Evolutionary conservation across 2,797 vertebrate genomes (phyloP).

Genomic region (Eupleurogrammus muticus): DNA sequence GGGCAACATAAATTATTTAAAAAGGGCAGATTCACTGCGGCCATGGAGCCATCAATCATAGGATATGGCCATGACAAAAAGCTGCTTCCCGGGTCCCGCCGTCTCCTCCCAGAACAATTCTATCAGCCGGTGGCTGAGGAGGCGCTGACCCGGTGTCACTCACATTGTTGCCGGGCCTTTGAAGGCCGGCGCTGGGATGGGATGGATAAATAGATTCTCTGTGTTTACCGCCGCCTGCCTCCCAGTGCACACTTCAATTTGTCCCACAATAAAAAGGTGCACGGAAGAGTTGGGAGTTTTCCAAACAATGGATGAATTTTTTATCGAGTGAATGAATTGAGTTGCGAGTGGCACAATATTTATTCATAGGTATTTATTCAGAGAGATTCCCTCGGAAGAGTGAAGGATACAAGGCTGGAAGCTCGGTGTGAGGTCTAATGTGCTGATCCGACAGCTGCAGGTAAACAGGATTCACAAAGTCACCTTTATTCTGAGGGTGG

Average conservation of each 20-base stretch:
- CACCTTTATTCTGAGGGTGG: too few relatives aligned
- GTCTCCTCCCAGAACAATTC: constrained; percentile 95
- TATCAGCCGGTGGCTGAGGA: constrained; percentile 96
- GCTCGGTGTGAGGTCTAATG: constrained; percentile 16
- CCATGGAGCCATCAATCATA: constrained; percentile 99
- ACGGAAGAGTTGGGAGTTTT: constrained; percentile 89
- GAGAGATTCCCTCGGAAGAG: constrained; percentile 77
- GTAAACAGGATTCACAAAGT: constrained; percentile 26
- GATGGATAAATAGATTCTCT: constrained; percentile 96
- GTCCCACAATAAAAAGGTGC: constrained; percentile 94
- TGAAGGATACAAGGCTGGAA: constrained; percentile 78
- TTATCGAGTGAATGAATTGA: constrained; percentile 93
- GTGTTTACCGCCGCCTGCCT: constrained; percentile 90
- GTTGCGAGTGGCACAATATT: constrained; percentile 86
- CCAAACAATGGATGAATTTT: constrained; percentile 95
- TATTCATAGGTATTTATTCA: constrained; percentile 85
- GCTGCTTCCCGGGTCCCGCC: constrained; percentile 91
- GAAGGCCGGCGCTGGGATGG: constrained; percentile 91
- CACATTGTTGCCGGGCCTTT: constrained; percentile 97
- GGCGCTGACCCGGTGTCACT: constrained; percentile 96
- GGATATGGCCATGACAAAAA: constrained; percentile 98
- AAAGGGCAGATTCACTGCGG: constrained; percentile 99
- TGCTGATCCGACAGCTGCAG: not conserved
- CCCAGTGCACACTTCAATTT: constrained; percentile 93
- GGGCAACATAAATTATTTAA: constrained; percentile 99